Evolutionary conservation across 2,888 invertebrate species (phyloP), one percentile per base, ranked within the genome.

Genomic region (Trissonchulus latispiculum): DNA sequence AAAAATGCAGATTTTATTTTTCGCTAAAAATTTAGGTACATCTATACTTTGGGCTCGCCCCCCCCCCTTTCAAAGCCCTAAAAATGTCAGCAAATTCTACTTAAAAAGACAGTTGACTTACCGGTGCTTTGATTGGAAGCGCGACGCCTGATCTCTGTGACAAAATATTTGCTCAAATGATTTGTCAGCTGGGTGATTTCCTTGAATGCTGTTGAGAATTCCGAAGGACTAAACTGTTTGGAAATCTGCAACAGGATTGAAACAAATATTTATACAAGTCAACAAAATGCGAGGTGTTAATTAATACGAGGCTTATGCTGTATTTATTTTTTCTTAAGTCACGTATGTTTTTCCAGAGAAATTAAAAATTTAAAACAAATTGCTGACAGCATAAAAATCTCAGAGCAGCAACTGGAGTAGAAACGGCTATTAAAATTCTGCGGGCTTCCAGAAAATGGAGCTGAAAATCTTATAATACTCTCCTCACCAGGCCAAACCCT

Each of bases 201-300:
- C 88, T 93, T 92, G 86, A 97, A 97, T 84, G 95, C 95, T 83
- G 94, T 94, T 83, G 91, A 92, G 91, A 97, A 93, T 82, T 96
- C 95, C 48, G 76, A 77, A 0, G 83, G 79, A 2, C 76, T 77
- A 75, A 78, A 81, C 79, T 78, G 78, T 2, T 75, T 71, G 75
- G 79, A 80, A 29, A 81, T 77, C 81, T 81, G 75, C 1, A 76
- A 72, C 35, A 48, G n/a, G n/a, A n/a, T n/a, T n/a, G n/a, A n/a
- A n/a, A n/a, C 8, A n/a, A 66, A 66, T 15, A 18, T 15, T 18
- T 66, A 15, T 15, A 32, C n/a, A 29, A 66, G 29, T 29, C n/a
- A 28, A 29, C 15, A 32, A 18, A 15, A 18, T 18, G 15, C 32
- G n/a, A 66, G n/a, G 15, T 18, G 18, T 18, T n/a, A 37, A 61